phyloP scores from a whole-genome alignment of 2,113 vertebrate species.

The Hippocampus barbouri region DNA sequence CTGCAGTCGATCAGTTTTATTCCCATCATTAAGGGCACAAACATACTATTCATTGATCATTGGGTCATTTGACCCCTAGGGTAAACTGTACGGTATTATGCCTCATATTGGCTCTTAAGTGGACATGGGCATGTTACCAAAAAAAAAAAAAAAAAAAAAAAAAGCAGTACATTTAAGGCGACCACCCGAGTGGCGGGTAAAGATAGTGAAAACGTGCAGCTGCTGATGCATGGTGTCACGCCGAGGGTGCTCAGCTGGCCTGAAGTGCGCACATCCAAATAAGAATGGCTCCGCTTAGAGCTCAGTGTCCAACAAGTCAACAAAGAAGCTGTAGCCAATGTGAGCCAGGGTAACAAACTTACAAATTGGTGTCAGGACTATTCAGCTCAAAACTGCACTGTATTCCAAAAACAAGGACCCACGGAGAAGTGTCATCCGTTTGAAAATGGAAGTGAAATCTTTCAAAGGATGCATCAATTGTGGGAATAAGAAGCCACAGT shows the following conservation, averaged over 20 bases:
- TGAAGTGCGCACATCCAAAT: conserved; percentile 35
- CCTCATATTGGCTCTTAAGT: not conserved
- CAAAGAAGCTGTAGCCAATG: conserved; percentile 40
- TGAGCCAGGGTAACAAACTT: conserved; percentile 30
- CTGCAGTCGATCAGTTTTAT: conserved; percentile 28
- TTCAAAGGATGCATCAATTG: conserved; percentile 31
- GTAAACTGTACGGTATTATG: not conserved
- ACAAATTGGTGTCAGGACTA: conserved; percentile 27
- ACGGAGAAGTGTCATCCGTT: not conserved
- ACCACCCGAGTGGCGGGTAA: not conserved
- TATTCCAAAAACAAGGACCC: not conserved
- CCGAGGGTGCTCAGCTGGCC: conserved; percentile 30
- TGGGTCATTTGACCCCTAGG: not conserved
- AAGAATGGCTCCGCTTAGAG: conserved; percentile 45
- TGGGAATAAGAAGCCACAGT: conserved; percentile 41
- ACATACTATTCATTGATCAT: not conserved
- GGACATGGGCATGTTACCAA: not conserved
- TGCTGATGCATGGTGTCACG: conserved; percentile 30
- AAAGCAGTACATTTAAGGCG: not conserved
- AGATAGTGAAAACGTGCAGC: conserved; percentile 24
- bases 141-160: not conserved
- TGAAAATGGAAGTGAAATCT: not conserved
- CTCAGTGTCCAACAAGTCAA: conserved; percentile 53
- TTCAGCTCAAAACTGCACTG: conserved; percentile 16
- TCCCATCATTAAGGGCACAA: conserved; percentile 7